A percentile compares a stretch with the other conserved stretches of the same genome.
These are phyloP conservation scores for Trisateles emortualis DNA, from an alignment of 2,888 invertebrate genomes.

Conservation along the genomic window DNA sequence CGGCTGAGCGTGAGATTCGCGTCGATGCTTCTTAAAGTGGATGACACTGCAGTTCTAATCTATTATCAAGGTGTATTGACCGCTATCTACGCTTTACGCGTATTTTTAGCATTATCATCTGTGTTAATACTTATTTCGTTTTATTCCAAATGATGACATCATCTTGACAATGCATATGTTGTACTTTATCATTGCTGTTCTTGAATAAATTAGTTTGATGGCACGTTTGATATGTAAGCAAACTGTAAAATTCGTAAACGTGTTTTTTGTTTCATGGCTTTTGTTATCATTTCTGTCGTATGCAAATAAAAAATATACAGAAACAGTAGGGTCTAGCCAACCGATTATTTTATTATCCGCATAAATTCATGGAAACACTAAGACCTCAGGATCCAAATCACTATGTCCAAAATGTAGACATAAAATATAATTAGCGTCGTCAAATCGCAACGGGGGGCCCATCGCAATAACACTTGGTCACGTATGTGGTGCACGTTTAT, in stretches of 20 bases:
- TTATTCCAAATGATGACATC: conserved; percentile 10
- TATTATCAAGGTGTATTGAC: conserved; percentile 60
- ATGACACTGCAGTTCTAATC: conserved; percentile 68
- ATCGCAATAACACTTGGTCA: conserved; percentile 56
- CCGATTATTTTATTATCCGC: no score
- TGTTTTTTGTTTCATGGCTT: no score
- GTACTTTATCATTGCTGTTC: no score
- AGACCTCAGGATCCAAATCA: conserved; percentile 58
- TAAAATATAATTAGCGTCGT: conserved; percentile 67
- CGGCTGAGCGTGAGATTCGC: conserved; percentile 50
- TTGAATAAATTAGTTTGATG: no score
- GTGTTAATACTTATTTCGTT: conserved; percentile 19
- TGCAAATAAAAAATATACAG: no score
- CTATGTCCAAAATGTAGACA: no score
- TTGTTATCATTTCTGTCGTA: no score
- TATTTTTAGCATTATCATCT: conserved; percentile 20
- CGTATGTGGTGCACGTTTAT: conserved; percentile 57
- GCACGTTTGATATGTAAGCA: no score
- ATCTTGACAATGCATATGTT: no score
- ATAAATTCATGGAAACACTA: no score
- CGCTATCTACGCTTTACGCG: conserved; percentile 36
- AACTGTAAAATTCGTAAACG: no score
- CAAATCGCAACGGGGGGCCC: conserved; percentile 52
- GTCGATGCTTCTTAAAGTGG: conserved; percentile 58
- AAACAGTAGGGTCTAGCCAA: no score